Evolutionary conservation across 30 jellyfish, hydroid and myxozoan genomes (phyloP), one percentile per base, ranked within the genome.

Genomic region (Cassiopea andromeda): DNA sequence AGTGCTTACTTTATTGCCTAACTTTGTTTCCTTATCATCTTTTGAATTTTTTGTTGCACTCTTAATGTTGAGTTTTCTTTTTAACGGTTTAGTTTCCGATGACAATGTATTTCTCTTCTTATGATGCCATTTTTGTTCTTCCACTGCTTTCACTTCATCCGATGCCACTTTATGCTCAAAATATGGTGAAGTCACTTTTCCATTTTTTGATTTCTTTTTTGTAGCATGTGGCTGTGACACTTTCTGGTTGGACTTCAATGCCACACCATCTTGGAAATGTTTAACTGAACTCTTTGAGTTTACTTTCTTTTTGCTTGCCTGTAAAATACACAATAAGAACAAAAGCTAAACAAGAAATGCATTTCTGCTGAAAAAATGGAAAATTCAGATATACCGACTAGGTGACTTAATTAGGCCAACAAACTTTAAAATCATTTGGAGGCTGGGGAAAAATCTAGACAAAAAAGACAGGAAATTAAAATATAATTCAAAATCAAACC

Each of bases 251-350:
- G 58, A 3, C 14, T 70, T 16, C 2, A 15, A 2, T 47, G 18
- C 73, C 74, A 6, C 47, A 61, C 47, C 44, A 13, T 77, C 86
- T 19, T 47, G 27, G 44, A 77, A 57, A 61, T 77, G 86, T 61
- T 50, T 49, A 1, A 77, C 86, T 9, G 86, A 75, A 57, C 86
- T 77, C 5, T 77, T 48, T 68, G 86, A 77, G 46, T 75, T 14
- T 1, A 77, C 75, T 47, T 77, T 77, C 46, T n/a, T 4, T 13
- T 77, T 75, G 16, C 44, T 18, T 14, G 15, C 86, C 86, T 77
- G 19, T 12, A 1, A 9, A 50, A 50, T 2, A 50, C 5, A 50
- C 64, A 3, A 14, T 14, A 14, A 66, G 15, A 3, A 13, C n/a
- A n/a, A n/a, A 15, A 66, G 18, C 75, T 13, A 4, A 66, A 66